Conservation (phyloP, 2,888 invertebrate genomes). For the Leptinotarsa peninsularis region DNA sequence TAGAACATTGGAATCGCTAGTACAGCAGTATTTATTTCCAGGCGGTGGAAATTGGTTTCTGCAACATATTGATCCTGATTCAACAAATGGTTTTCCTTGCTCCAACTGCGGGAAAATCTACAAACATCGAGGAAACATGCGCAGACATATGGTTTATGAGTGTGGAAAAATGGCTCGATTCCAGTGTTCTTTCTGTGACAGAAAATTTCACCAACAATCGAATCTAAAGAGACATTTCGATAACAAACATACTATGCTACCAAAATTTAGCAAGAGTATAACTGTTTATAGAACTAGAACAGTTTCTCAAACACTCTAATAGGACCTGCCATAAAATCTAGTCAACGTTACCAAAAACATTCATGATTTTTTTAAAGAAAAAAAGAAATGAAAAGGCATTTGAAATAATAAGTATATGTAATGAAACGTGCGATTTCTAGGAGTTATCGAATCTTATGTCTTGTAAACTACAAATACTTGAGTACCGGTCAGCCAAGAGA, state of each 20-base stretch:
- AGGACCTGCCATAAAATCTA: background rate
- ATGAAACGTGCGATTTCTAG: too few relatives aligned
- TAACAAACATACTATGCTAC: conserved; percentile 58
- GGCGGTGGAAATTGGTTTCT: conserved; percentile 61
- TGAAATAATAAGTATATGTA: too few relatives aligned
- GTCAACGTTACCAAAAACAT: background rate
- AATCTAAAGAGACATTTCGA: conserved; percentile 66
- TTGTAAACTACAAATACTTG: too few relatives aligned
- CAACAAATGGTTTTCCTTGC: conserved; percentile 67
- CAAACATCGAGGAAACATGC: conserved; percentile 82
- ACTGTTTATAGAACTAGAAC: conserved; percentile 57
- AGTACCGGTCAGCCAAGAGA: too few relatives aligned
- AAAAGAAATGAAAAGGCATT: too few relatives aligned
- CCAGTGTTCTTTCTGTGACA: conserved; percentile 66
- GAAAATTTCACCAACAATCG: conserved; percentile 70
- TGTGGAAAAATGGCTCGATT: conserved; percentile 65
- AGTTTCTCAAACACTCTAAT: conserved; percentile 35
- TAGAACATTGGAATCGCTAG: conserved; percentile 51
- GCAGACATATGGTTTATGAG: conserved; percentile 78
- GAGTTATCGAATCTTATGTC: too few relatives aligned
- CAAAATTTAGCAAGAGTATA: conserved; percentile 59
- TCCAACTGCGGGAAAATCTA: conserved; percentile 84
- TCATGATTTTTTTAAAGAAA: too few relatives aligned
- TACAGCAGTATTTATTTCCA: conserved; percentile 66
- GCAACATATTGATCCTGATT: conserved; percentile 57